Evolutionary conservation across 2,888 invertebrate species (phyloP), one percentile per base, ranked within the genome.

Genomic region (Neoitamus cyanurus): DNA sequence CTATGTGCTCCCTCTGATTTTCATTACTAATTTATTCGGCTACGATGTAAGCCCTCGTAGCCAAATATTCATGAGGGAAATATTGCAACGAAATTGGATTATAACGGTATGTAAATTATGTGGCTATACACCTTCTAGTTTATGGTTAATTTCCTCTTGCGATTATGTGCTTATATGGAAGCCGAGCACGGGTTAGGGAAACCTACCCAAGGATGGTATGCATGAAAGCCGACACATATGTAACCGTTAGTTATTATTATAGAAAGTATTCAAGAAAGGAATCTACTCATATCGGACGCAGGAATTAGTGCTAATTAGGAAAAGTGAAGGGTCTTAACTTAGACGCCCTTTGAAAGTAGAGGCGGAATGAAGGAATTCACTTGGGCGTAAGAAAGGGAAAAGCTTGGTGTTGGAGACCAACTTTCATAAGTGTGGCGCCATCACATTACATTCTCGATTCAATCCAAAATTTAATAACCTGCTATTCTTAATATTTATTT

Each of bases 51-150:
- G n/a, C n/a, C n/a, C n/a, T n/a, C n/a, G n/a, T n/a, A 58, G 25
- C 9, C 20, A 58, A 58, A 58, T 58, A 58, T 58, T 58, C 58
- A 58, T 58, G 58, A 15, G 25, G 58, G 58, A 58, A 58, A 58
- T 58, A 58, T 58, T 58, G 58, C 58, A 58, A 58, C 58, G 25
- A 58, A 58, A 58, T 58, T 58, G 58, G 58, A 58, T 58, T 58
- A 58, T 58, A 58, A 58, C 58, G 58, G 58, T 58, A 58, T 58
- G 58, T 58, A 58, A 58, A 58, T 58, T 58, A 58, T 58, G 58
- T 58, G 58, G 58, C 20, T 58, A 58, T 58, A 58, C 58, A 58
- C 58, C 58, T 58, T 58, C 20, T 58, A 25, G 15, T 58, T 58
- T 15, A 58, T 58, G 58, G 58, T 9, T 58, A 58, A 58, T 58